phyloP scores from a whole-genome alignment of 2,113 vertebrate species.

The Ivindomyrus marchei region DNA sequence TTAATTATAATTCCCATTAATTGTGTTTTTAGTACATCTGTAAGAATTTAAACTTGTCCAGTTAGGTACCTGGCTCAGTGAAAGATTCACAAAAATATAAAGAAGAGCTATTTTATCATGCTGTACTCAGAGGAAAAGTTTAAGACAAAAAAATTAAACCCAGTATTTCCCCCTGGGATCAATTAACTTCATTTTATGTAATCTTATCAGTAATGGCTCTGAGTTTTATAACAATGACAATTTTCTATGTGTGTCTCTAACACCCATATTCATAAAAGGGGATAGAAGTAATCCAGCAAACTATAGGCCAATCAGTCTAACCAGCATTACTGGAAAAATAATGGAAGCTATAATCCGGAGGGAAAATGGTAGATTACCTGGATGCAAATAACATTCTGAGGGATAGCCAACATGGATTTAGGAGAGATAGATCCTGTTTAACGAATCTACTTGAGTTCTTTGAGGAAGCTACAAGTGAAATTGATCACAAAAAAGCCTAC shows the following conservation, averaged over 20 bases:
- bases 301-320: too few species aligned
- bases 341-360: too few species aligned
- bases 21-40: background rate
- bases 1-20: background rate
- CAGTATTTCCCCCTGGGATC: background rate
- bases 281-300: too few species aligned
- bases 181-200: background rate
- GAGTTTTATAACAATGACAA: background rate
- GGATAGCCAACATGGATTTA: too few species aligned
- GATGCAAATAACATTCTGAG: too few species aligned
- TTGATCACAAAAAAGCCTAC: too few species aligned
- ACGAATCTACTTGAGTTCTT: too few species aligned
- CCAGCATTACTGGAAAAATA: too few species aligned
- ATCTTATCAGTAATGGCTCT: background rate
- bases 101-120: background rate
- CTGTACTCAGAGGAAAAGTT: background rate
- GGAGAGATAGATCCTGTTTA: too few species aligned
- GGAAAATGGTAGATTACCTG: too few species aligned
- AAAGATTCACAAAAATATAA: background rate
- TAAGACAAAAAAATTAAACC: background rate
- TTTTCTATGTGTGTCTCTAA: background rate
- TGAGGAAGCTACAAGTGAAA: too few species aligned
- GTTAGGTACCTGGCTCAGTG: background rate
- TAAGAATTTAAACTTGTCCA: background rate
- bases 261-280: too few species aligned